These are phyloP conservation scores for Melanostoma scalare DNA, from an alignment of 2,888 invertebrate species.

Conservation along the genomic window DNA sequence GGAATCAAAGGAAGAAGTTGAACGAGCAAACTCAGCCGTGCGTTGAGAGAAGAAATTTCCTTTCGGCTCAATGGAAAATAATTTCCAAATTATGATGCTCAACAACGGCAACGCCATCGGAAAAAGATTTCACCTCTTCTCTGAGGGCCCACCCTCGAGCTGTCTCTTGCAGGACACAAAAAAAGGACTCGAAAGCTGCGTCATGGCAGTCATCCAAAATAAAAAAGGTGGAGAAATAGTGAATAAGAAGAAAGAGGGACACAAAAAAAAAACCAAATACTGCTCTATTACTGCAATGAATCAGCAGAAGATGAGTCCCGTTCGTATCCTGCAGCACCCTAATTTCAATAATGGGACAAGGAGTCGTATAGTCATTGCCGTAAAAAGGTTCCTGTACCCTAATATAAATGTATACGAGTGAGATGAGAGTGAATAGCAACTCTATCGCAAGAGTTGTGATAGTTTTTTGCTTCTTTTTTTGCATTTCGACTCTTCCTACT, in stretches of 20 bases:
- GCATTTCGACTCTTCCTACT: neutral
- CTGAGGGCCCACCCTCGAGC: conserved; percentile 39
- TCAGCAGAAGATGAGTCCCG: conserved; percentile 70
- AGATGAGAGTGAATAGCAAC: conserved; percentile 61
- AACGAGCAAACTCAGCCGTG: conserved; percentile 61
- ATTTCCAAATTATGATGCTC: conserved; percentile 71
- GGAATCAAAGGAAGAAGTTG: conserved; percentile 42
- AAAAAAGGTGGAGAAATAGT: conserved; percentile 37
- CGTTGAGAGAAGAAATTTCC: conserved; percentile 58
- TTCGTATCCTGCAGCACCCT: conserved; percentile 63
- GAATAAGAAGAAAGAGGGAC: conserved; percentile 9
- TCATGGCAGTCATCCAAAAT: conserved; percentile 69
- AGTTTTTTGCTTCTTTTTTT: conserved; percentile 39
- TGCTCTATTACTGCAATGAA: conserved; percentile 72
- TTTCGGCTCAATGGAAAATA: conserved; percentile 69
- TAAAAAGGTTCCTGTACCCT: conserved; percentile 65
- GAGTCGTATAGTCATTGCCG: conserved; percentile 54
- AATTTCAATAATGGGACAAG: conserved; percentile 72
- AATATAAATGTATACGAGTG: conserved; percentile 5
- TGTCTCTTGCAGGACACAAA: conserved; percentile 27
- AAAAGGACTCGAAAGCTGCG: conserved; percentile 54
- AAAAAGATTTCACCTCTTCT: conserved; percentile 23
- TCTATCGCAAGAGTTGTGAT: conserved; percentile 64
- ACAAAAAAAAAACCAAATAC: conserved; percentile 36
- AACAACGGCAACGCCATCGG: conserved; percentile 42